phyloP scores from a whole-genome alignment of 2,888 invertebrate genomes.

The Graphium colonna region DNA sequence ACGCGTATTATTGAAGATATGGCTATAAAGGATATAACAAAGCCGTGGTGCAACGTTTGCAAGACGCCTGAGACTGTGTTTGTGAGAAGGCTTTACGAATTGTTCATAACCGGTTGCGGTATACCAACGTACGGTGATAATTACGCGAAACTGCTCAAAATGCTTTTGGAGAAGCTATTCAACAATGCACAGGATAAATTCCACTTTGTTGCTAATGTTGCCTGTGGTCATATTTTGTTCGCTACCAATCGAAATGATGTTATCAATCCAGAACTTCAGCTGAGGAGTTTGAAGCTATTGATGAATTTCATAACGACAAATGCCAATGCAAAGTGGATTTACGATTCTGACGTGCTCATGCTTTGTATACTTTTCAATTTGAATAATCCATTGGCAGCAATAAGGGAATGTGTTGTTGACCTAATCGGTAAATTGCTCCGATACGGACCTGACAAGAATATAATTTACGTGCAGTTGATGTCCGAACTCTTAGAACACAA shows the following conservation, averaged over 20 bases:
- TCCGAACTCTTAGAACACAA: slow-evolving; percentile 67
- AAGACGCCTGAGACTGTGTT: slow-evolving; percentile 57
- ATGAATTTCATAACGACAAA: slow-evolving; percentile 50
- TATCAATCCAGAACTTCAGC: slow-evolving; percentile 69
- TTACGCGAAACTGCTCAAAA: slow-evolving; percentile 61
- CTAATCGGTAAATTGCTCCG: slow-evolving; percentile 64
- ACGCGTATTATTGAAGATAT: slow-evolving; percentile 70
- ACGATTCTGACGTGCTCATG: slow-evolving; percentile 67
- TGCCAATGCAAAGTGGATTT: slow-evolving; percentile 52
- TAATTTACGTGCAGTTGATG: slow-evolving; percentile 65
- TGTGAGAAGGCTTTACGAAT: slow-evolving; percentile 64
- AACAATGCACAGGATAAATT: slow-evolving; percentile 64
- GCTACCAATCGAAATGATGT: slow-evolving; percentile 62
- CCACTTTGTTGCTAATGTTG: slow-evolving; percentile 80
- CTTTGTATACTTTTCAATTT: slow-evolving; percentile 79
- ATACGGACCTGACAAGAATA: slow-evolving; percentile 48
- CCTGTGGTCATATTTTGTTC: slow-evolving; percentile 68
- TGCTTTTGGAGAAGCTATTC: slow-evolving; percentile 68
- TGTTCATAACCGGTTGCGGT: slow-evolving; percentile 70
- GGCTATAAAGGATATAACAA: slow-evolving; percentile 51
- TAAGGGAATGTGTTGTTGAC: slow-evolving; percentile 79
- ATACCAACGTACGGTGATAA: slow-evolving; percentile 54
- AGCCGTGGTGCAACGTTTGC: slow-evolving; percentile 68
- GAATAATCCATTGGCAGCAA: slow-evolving; percentile 70
- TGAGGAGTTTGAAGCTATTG: slow-evolving; percentile 71